Base-by-base conservation (phyloP, 1,140 invertebrate species). In the Harpegnathos saltator region DNA sequence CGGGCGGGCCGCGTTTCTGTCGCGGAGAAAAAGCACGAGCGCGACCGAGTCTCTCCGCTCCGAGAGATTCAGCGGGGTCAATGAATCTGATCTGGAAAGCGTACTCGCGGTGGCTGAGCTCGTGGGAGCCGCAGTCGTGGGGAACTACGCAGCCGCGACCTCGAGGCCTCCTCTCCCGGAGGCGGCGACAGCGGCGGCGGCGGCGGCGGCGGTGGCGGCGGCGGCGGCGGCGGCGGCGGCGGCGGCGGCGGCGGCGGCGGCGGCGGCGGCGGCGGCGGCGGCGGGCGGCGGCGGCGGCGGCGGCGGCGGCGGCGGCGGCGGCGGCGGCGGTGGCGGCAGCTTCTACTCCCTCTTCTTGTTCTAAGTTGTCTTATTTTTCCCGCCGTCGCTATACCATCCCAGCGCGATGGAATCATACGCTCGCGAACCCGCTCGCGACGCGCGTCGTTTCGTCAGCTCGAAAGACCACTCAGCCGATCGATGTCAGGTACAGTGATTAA, bases 81-180 rank as follows among this genome's bases (percentile, higher is more conserved):
- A 91, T 91, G 91, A 90, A 91, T 92, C 87, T 91, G 91, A 91
- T 92, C 90, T 92, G 86, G 85, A 92, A 91, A 92, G 85, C 24
- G 85, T 56, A 90, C 87, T 88, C 85, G 83, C 85, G 85, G 86
- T 87, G 86, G 86, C 85, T 88, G 84, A 88, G 86, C 84, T 88
- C 86, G 75, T 88, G 84, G 74, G 88, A 89, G 83, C 74, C 85
- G 56, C 52, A 75, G 66, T 5, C 74, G 83, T 82, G 77, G 82
- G 88, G 85, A 87, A 90, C 86, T 87, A 90, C 87, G 89, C 87
- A 90, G 89, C 63, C 82, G 83, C 85, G 85, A 90, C 85, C 80
- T 89, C 89, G 85, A 86, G 83, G 85, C 87, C 86, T 88, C 68
- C 82, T 87, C 89, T 85, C 83, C 63, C 81, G 68, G 81, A 83